Base-by-base conservation (phyloP, 2,113 vertebrate species). In the Corythoichthys intestinalis region DNA sequence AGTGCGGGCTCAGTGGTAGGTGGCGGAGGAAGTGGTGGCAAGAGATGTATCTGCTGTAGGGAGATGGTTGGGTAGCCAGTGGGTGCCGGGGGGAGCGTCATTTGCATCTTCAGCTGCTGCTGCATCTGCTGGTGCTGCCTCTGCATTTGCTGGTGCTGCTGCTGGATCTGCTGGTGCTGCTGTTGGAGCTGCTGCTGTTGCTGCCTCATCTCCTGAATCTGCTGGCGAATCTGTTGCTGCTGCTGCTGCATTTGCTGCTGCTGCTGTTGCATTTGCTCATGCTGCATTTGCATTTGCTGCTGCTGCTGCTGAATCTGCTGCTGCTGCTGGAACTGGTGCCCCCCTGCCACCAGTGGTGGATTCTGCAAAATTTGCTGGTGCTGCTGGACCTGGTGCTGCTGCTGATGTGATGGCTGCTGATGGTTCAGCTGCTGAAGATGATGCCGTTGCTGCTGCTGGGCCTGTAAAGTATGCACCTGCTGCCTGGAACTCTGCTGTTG, bases 51-150 rank as follows among this genome's bases (percentile, higher is more conserved):
- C 0, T 93, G 94, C 10, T 94, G 92, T 37, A 94, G 71, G 7
- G 94, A 85, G 48, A 83, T 86, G 60, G 90, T 85, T 0, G 91
- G 86, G 54, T 92, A 92, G 12, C 86, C 83, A 1, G 90, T 61
- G 4, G 90, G 90, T 15, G 90, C 83, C 38, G 91, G 91, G 3
- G 91, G 92, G 72, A 93, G 68, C 4, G 88, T 67, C 76, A 92
- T 91, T 69, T 92, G 92, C 87, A 93, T 88, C 84, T 92, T 93
- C 39, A 93, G 88, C 4, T 93, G 92, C 70, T 91, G 91, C 71
- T 93, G 92, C 91, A 93, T 93, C 59, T 91, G 91, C 69, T 93
- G 91, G 76, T 92, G 91, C 67, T 93, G 91, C 83, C 89, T 81
- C 83, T 93, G 92, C 87, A 93, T 91, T 67, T 93, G 92, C 49